Percentiles rank a stretch among this genome's conserved stretches.
These are phyloP conservation scores for Rhopalosiphum maidis DNA, from an alignment of 1,140 invertebrate species.

Conservation along the genomic window DNA sequence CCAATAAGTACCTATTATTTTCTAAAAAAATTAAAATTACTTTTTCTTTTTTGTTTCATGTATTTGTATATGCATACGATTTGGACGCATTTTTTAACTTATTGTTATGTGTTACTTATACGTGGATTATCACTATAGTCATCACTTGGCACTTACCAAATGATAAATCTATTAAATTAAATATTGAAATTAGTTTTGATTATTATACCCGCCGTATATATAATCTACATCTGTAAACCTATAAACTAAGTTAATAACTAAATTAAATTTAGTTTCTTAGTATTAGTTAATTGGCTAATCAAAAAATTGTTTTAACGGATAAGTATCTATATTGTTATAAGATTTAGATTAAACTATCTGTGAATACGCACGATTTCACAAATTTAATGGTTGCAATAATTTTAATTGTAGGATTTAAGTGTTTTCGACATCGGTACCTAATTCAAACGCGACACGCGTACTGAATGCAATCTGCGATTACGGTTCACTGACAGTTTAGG, in stretches of 20 bases:
- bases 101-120: not conserved
- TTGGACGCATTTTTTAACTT: not conserved
- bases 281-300: not conserved
- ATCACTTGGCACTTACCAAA: not conserved
- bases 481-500: not conserved
- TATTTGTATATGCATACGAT: not conserved
- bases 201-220: not conserved
- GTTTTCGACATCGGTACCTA: not conserved
- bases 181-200: not conserved
- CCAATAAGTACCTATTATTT: not conserved
- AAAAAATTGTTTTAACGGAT: not conserved
- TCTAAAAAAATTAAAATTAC: not conserved
- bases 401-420: not conserved
- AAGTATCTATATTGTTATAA: not conserved
- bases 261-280: not conserved
- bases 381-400: not conserved
- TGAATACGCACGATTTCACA: not conserved
- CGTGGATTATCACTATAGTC: not conserved
- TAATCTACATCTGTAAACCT: not conserved
- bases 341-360: not conserved
- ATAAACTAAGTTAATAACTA: not conserved
- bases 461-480: not conserved
- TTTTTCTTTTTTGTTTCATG: not conserved
- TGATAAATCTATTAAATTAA: not conserved
- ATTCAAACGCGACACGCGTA: not conserved